A percentile compares a stretch with the other conserved stretches of the same genome.
Evolutionary conservation across 2,888 invertebrate genomes (phyloP).

Genomic region (Acronicta psi): DNA sequence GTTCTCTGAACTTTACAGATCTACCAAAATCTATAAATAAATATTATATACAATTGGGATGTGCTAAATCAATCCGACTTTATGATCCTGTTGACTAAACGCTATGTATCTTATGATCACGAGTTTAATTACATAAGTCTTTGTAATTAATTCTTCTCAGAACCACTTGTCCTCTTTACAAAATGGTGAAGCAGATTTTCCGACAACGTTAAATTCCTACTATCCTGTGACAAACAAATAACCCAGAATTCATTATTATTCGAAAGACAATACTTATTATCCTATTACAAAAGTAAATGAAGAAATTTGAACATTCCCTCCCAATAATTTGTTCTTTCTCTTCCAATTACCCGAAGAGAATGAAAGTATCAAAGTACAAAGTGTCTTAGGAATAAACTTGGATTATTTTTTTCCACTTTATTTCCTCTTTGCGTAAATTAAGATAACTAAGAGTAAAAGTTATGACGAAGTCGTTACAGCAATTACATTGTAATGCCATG

Average conservation of each 20-base stretch:
- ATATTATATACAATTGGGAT: too few species aligned
- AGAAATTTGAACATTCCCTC: constrained; percentile 69
- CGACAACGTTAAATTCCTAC: constrained; percentile 4
- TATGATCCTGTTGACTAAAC: too few species aligned
- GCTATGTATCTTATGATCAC: too few species aligned
- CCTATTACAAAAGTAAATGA: constrained; percentile 75
- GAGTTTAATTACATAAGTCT: too few species aligned
- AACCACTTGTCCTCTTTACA: neutral
- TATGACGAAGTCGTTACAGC: constrained; percentile 62
- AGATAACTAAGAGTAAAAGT: constrained; percentile 65
- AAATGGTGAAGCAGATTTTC: neutral
- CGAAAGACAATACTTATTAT: constrained; percentile 73
- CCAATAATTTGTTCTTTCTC: constrained; percentile 71
- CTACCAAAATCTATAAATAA: too few species aligned
- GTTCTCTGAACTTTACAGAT: too few species aligned
- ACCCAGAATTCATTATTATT: constrained; percentile 60
- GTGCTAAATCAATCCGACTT: too few species aligned
- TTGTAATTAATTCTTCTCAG: too few species aligned
- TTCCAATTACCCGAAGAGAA: constrained; percentile 70
- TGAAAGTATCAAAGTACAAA: constrained; percentile 69
- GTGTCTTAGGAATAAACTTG: constrained; percentile 62
- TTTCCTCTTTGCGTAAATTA: constrained; percentile 60
- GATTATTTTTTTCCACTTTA: constrained; percentile 62
- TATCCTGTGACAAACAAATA: constrained; percentile 38
- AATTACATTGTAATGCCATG: constrained; percentile 63